Percentiles rank a stretch among this genome's conserved stretches.
These are phyloP conservation scores for Megatriorchis doriae DNA, from an alignment of 2,113 vertebrate genomes.

Conservation along the genomic window DNA sequence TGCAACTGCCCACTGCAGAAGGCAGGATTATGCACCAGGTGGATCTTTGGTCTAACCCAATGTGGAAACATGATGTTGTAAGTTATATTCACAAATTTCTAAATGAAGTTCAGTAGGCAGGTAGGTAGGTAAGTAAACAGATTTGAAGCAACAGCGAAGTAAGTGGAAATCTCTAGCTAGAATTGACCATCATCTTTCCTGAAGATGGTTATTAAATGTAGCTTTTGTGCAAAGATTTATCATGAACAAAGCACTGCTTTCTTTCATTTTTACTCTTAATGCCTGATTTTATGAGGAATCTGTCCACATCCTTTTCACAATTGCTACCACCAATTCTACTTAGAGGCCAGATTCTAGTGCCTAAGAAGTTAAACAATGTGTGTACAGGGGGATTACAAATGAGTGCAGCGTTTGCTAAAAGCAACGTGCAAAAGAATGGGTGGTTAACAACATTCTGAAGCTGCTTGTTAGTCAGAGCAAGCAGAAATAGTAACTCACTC, in stretches of 20 bases:
- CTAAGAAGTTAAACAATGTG: background rate
- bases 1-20: background rate
- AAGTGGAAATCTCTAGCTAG: background rate
- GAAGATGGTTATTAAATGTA: background rate
- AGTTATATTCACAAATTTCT: background rate
- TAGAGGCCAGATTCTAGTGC: background rate
- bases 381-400: background rate
- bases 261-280: background rate
- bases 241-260: background rate
- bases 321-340: background rate
- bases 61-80: background rate
- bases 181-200: background rate
- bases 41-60: background rate
- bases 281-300: background rate
- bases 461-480: slow-evolving; percentile 42
- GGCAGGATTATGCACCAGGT: background rate
- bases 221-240: background rate
- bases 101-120: background rate
- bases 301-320: background rate
- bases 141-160: background rate
- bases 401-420: background rate
- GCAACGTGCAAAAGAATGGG: background rate
- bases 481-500: slow-evolving; percentile 18
- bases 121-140: background rate
- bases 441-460: slow-evolving; percentile 4